Percentiles rank a stretch among this genome's conserved stretches.
Conservation (phyloP, 2,113 vertebrate species). For the Phylloscopus trochiloides region DNA sequence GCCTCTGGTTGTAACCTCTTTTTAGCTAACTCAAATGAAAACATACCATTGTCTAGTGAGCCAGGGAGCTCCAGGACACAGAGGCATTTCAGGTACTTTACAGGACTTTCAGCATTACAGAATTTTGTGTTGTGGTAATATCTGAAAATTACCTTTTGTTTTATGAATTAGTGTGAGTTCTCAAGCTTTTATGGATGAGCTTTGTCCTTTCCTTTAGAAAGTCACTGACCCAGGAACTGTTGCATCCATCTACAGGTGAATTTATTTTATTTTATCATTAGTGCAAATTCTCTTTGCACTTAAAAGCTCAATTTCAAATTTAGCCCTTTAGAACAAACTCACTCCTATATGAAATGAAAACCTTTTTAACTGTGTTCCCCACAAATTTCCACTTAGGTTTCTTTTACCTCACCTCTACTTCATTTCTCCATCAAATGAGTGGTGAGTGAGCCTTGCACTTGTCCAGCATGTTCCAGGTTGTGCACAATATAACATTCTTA, state of each 20-base stretch:
- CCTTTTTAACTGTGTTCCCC: fast-evolving
- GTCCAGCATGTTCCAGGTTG: background rate
- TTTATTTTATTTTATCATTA: background rate
- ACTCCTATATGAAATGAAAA: background rate
- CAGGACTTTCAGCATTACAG: background rate
- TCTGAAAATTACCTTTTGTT: background rate
- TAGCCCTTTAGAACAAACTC: background rate
- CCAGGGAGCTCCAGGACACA: background rate
- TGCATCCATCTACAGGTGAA: background rate
- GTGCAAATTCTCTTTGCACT: background rate
- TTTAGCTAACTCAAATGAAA: background rate
- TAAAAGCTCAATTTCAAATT: background rate
- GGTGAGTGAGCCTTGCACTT: background rate
- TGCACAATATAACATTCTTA: background rate
- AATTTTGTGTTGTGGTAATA: background rate
- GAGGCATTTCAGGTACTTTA: background rate
- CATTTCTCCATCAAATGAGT: background rate
- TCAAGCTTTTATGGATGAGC: background rate
- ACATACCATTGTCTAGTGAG: fast-evolving
- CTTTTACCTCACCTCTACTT: background rate
- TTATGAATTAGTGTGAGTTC: background rate
- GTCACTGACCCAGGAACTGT: background rate
- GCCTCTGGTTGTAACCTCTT: background rate
- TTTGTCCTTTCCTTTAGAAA: background rate
- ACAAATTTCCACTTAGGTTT: background rate